Conservation (phyloP, 1,140 invertebrate genomes). For the Onthophagus taurus region DNA sequence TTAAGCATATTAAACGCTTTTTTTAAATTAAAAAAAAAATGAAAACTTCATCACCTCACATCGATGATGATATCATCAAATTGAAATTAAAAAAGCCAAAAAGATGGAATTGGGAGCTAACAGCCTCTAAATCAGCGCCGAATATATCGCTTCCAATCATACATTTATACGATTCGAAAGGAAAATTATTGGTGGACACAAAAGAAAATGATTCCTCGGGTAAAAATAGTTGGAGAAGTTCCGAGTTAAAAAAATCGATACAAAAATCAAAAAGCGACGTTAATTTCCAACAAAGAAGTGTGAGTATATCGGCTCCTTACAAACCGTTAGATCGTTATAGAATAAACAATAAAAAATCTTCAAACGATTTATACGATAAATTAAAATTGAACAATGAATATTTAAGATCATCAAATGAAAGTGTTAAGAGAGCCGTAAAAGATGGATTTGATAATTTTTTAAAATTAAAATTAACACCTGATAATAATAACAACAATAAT, state of each 20-base stretch:
- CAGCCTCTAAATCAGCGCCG: constrained; percentile 42
- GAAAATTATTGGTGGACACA: constrained; percentile 39
- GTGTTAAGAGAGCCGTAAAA: constrained; percentile 23
- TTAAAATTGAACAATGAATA: constrained; percentile 23
- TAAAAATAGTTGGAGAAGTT: constrained; percentile 27
- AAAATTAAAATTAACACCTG: not conserved
- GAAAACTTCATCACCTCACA: not conserved
- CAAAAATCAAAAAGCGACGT: constrained; percentile 14
- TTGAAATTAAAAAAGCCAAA: constrained; percentile 41
- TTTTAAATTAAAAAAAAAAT: not conserved
- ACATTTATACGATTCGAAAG: constrained; percentile 40
- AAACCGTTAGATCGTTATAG: not conserved
- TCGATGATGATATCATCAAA: constrained; percentile 30
- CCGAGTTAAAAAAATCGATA: constrained; percentile 4
- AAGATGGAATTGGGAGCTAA: constrained; percentile 44
- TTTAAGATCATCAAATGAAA: too few relatives aligned
- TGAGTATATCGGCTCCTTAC: not conserved
- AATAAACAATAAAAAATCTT: too few relatives aligned
- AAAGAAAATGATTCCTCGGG: constrained; percentile 29
- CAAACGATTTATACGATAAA: constrained; percentile 23
- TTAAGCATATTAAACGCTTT: too few relatives aligned
- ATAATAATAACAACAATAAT: not conserved
- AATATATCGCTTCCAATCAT: constrained; percentile 42
- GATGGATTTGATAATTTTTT: constrained; percentile 27
- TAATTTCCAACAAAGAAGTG: not conserved